phyloP scores from a whole-genome alignment of 2,888 invertebrate genomes.

The Campaea margaritaria region DNA sequence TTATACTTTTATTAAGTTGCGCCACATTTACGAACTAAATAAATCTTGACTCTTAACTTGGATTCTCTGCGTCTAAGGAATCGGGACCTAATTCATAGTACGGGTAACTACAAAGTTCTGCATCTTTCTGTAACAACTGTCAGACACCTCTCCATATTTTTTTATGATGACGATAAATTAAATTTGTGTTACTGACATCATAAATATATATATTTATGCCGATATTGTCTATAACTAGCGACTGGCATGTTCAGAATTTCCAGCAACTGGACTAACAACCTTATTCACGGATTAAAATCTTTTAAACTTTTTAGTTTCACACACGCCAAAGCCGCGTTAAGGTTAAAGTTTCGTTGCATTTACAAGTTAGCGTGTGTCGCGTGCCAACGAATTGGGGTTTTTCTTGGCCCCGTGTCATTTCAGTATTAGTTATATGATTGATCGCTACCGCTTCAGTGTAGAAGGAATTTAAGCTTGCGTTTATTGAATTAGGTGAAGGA shows the following conservation, averaged over 20 bases:
- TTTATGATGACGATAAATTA: too few species aligned
- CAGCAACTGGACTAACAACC: constrained; percentile 50
- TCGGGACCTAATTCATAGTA: too few species aligned
- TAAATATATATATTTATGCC: too few species aligned
- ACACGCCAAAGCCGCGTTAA: constrained; percentile 73
- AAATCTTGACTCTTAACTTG: too few species aligned
- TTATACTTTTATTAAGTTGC: too few species aligned
- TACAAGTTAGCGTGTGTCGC: constrained; percentile 54
- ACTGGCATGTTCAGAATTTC: constrained; percentile 41
- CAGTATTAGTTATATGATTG: constrained; percentile 40
- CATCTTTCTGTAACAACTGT: too few species aligned
- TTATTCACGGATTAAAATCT: constrained; percentile 55
- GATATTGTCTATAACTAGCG: constrained; percentile 23
- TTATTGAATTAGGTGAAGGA: constrained; percentile 16
- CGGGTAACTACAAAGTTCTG: too few species aligned
- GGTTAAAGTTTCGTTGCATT: constrained; percentile 55
- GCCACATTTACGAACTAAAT: too few species aligned
- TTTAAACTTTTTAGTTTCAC: constrained; percentile 56
- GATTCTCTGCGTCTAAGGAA: too few species aligned
- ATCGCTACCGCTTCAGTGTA: constrained; percentile 24
- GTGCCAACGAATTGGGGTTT: constrained; percentile 45
- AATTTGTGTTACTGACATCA: too few species aligned
- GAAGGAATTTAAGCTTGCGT: constrained; percentile 19
- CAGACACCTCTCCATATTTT: too few species aligned
- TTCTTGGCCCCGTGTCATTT: constrained; percentile 34